Base-by-base conservation (phyloP, 2,113 vertebrate species). In the Gracilinanus agilis region DNA sequence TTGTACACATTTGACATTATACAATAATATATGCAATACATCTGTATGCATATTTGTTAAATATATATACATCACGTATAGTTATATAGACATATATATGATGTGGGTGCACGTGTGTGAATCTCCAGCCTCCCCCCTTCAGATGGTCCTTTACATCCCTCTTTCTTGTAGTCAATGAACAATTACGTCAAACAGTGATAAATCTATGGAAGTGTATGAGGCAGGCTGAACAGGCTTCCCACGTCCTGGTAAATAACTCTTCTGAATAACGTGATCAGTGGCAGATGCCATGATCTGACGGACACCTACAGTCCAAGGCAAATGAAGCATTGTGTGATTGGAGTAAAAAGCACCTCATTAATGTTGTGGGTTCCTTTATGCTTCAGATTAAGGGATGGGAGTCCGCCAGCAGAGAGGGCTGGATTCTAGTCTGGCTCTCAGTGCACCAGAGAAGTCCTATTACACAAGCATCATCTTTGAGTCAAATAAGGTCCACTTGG, bases 161-260 rank as follows among this genome's bases (percentile, higher is more conserved):
- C 67, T 40, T 83, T 23, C n/a, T 83, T 49, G 49, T 49, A 83
- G n/a, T 23, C 67, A 21, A 40, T 83, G n/a, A 19, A 83, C 67
- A 83, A 83, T 83, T 83, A 83, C n/a, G 19, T 83, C 67, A 83
- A 83, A 83, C 67, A 83, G n/a, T 83, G 67, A 83, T 83, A 83
- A 40, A 40, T 83, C 34, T 21, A 83, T 40, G 67, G 67, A 40
- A 83, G 21, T 16, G 5, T 83, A 40, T 83, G 67, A 40, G 19
- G n/a, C 67, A 40, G 40, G n/a, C 67, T 40, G n/a, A 7, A 83
- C n/a, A 83, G 67, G 67, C 67, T 7, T 1, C 67, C 67, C n/a
- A 6, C n/a, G 21, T 83, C n/a, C 67, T 83, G 67, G 21, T n/a
- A 83, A 83, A 83, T 83, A 83, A 83, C 67, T 40, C 67, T 83